A percentile compares a stretch with the other conserved stretches of the same genome.
These are phyloP conservation scores for Bombus difficillimus DNA, from an alignment of 1,140 invertebrate genomes.

Conservation along the genomic window DNA sequence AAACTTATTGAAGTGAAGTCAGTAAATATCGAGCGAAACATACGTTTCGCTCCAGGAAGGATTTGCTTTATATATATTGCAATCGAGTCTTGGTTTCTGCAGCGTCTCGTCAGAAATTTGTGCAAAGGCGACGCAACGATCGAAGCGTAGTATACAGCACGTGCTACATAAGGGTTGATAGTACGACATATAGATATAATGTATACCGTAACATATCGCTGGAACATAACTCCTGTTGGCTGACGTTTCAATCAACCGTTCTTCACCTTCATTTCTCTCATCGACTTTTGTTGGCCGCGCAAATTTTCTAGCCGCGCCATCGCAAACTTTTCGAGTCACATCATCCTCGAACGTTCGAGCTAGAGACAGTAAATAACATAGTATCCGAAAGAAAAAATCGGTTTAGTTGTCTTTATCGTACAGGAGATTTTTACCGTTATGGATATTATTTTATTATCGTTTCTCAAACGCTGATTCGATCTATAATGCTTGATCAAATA, in stretches of 20 bases:
- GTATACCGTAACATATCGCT: conserved; percentile 29
- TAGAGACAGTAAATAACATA: conserved; percentile 17
- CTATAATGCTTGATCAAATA: too few relatives aligned
- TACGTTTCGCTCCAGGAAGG: conserved; percentile 16
- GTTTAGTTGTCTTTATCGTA: background rate
- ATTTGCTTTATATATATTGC: background rate
- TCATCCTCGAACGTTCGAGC: background rate
- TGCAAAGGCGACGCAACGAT: conserved; percentile 5
- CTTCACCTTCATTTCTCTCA: conserved; percentile 57
- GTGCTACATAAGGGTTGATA: conserved; percentile 26
- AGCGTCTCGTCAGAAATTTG: conserved; percentile 11
- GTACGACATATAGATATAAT: conserved; percentile 28
- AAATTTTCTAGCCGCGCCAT: conserved; percentile 28
- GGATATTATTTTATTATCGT: background rate
- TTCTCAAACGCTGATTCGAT: background rate
- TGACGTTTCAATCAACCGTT: conserved; percentile 77
- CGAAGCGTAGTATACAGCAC: conserved; percentile 17
- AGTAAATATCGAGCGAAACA: conserved; percentile 1
- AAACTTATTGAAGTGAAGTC: background rate
- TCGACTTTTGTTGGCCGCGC: conserved; percentile 57
- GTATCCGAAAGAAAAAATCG: background rate
- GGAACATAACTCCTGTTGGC: conserved; percentile 71
- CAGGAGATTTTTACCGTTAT: background rate
- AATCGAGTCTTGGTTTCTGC: conserved; percentile 11
- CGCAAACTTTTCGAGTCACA: background rate